A percentile compares a stretch with the other conserved stretches of the same genome.
Evolutionary conservation across 2,797 vertebrate species (phyloP).

Genomic region (Oreortyx pictus): DNA sequence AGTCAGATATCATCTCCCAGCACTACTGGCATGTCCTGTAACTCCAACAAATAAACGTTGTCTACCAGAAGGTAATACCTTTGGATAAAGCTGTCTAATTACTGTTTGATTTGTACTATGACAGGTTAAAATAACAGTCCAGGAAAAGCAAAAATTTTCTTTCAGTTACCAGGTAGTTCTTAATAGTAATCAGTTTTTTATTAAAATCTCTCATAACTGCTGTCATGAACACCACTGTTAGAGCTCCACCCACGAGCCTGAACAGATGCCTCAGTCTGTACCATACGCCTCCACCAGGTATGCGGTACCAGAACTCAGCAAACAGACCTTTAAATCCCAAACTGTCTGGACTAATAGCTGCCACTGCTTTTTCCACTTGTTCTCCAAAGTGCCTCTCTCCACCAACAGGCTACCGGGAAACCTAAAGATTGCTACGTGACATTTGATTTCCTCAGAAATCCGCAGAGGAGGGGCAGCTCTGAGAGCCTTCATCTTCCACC

Average conservation of each 20-base stretch:
- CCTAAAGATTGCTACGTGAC: background rate
- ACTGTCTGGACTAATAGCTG: background rate
- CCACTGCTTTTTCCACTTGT: background rate
- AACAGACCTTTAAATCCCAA: background rate
- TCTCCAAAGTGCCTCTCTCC: background rate
- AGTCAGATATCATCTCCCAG: background rate
- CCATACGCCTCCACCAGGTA: background rate
- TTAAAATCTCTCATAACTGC: conserved; percentile 5
- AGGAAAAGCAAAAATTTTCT: background rate
- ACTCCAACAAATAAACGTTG: conserved; percentile 6
- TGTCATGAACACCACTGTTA: conserved; percentile 4
- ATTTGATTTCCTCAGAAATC: background rate
- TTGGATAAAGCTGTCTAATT: conserved; percentile 21
- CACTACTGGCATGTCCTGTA: background rate
- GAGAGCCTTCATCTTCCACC: background rate
- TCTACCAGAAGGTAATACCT: background rate
- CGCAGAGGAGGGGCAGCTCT: background rate
- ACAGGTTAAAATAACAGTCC: conserved; percentile 11
- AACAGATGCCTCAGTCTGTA: conserved; percentile 5
- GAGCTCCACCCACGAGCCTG: background rate
- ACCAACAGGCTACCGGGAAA: background rate
- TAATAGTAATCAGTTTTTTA: conserved; percentile 11
- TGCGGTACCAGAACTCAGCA: background rate
- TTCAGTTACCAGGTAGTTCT: conserved; percentile 14
- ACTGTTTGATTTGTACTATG: background rate